Evolutionary conservation across 1,140 invertebrate genomes (phyloP).

Genomic region (Drosophila sproati): DNA sequence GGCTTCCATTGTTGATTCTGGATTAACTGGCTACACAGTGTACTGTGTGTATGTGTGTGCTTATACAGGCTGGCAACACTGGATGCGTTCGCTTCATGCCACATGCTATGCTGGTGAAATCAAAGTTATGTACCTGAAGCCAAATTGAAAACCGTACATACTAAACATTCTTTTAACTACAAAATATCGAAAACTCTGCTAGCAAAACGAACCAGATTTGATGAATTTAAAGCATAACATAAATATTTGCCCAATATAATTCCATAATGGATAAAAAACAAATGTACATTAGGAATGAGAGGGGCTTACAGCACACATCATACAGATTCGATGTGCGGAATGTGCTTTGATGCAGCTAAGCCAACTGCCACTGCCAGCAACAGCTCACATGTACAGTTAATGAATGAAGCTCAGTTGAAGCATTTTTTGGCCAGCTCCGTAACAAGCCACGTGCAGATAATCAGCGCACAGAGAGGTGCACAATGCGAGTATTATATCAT

Average conservation of each 20-base stretch:
- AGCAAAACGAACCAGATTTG: not conserved
- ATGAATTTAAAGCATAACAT: conserved; percentile 49
- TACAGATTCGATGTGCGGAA: conserved; percentile 3
- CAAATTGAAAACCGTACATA: conserved; percentile 13
- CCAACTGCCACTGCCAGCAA: conserved; percentile 1
- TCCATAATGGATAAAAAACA: not conserved
- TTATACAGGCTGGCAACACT: conserved; percentile 3
- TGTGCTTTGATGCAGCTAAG: conserved; percentile 3
- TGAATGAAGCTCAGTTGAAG: conserved; percentile 22
- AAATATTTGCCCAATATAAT: conserved; percentile 70
- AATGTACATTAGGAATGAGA: conserved; percentile 34
- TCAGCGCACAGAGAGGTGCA: conserved; percentile 63
- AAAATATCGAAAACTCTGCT: conserved; percentile 57
- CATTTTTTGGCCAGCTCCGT: conserved; percentile 16
- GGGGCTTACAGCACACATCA: not conserved
- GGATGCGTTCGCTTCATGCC: conserved; percentile 52
- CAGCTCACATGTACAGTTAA: conserved; percentile 9
- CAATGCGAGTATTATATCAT: conserved; percentile 17
- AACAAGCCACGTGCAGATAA: conserved; percentile 67
- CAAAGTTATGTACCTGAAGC: conserved; percentile 16
- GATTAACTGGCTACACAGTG: conserved; percentile 58
- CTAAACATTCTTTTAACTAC: conserved; percentile 59
- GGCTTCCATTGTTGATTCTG: conserved; percentile 60
- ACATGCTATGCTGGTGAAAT: conserved; percentile 25
- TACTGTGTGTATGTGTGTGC: conserved; percentile 22